These are phyloP conservation scores for Luperina nickerlii DNA, from an alignment of 2,888 invertebrate genomes.

Conservation along the genomic window DNA sequence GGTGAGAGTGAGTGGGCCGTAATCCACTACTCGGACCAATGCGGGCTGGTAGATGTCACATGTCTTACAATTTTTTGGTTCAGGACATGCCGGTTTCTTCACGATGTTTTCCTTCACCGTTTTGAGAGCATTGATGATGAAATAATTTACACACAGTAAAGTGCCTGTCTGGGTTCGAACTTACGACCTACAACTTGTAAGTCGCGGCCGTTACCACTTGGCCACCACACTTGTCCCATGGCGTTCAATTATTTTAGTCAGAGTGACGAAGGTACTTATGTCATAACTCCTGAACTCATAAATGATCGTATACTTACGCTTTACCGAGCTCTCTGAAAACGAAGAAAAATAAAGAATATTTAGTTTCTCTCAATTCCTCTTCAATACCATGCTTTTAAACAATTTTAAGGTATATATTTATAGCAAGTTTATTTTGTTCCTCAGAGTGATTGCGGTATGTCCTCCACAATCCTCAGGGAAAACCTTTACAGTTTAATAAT, in stretches of 20 bases:
- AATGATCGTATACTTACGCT: not conserved
- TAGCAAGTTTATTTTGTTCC: not conserved
- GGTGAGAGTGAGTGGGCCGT: too few species aligned
- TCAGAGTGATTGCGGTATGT: slow-evolving; percentile 11
- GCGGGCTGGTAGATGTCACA: too few species aligned
- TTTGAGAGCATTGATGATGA: too few species aligned
- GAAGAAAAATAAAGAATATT: not conserved
- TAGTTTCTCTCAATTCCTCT: too few species aligned
- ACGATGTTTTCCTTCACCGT: too few species aligned
- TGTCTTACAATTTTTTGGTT: too few species aligned
- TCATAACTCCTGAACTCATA: not conserved
- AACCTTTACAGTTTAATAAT: slow-evolving; percentile 17
- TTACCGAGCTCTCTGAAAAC: not conserved
- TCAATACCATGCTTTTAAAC: not conserved
- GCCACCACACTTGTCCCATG: not conserved
- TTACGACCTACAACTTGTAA: too few species aligned
- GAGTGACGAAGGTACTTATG: not conserved
- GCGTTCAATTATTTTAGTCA: not conserved
- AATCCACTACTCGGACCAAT: too few species aligned
- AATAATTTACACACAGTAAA: too few species aligned
- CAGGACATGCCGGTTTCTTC: too few species aligned
- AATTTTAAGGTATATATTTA: not conserved
- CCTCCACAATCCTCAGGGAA: not conserved
- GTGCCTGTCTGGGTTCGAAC: not conserved
- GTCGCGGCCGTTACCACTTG: too few species aligned